Percentiles rank a stretch among this genome's conserved stretches.
Evolutionary conservation across 2,113 vertebrate genomes (phyloP).

Genomic region (Pedetes capensis): DNA sequence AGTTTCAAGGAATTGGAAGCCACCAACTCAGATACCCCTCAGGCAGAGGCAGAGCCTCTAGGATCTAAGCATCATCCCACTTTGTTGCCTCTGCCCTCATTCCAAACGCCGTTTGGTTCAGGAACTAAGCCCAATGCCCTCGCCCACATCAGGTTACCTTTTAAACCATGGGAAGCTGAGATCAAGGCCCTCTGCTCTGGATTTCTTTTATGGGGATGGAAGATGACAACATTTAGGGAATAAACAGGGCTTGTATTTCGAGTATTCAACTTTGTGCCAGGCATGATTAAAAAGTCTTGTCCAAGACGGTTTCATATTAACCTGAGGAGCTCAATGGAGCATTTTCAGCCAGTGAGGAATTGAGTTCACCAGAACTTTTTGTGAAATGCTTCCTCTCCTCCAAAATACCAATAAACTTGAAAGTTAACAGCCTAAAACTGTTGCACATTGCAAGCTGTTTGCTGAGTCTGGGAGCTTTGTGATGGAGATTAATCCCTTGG

Average conservation of each 20-base stretch:
- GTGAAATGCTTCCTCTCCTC: not conserved
- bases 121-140: not conserved
- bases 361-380: conserved; percentile 43
- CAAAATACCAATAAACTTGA: conserved; percentile 50
- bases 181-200: not conserved
- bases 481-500: conserved; percentile 56
- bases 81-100: not conserved
- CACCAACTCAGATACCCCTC: not conserved
- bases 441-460: conserved; percentile 57
- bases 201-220: not conserved
- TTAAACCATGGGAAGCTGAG: not conserved
- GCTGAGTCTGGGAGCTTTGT: conserved; percentile 29
- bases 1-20: not conserved
- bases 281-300: not conserved
- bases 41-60: not conserved
- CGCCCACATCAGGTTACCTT: not conserved
- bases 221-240: not conserved
- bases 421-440: conserved; percentile 50
- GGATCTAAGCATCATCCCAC: not conserved
- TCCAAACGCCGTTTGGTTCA: not conserved
- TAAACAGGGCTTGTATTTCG: not conserved
- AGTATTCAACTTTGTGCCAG: not conserved
- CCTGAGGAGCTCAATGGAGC: not conserved
- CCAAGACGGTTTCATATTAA: conserved; percentile 17
- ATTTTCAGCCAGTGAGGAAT: not conserved